Base-by-base conservation (phyloP, 2,113 vertebrate species). In the Alces alces region DNA sequence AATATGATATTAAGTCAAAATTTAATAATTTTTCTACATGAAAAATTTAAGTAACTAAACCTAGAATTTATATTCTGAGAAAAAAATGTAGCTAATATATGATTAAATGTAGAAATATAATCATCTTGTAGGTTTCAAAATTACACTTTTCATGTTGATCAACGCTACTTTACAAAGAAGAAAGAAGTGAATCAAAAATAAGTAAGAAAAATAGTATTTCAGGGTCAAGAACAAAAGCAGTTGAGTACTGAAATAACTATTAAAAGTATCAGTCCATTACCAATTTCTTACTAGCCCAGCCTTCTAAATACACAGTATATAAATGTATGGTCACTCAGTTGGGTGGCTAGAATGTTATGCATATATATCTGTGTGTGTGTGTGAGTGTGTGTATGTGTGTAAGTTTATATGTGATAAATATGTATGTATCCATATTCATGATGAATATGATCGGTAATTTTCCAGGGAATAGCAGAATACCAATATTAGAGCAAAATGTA, bases 31-130 rank as follows among this genome's bases (percentile, higher is more conserved):
- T 76, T 39, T 86, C n/a, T 50, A 54, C 8, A 39, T 43, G 9
- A n/a, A 90, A 95, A 14, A 86, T 80, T 96, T 86, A 76, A 91
- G 94, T 89, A 91, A 95, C 16, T 93, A 39, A 96, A 93, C 3
- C 30, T 28, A 45, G 30, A 83, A 93, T 80, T 94, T 87, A 80
- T 47, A 86, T 61, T 85, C 55, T 54, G 36, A 84, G 39, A 8
- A 58, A 61, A 47, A 82, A 94, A 54, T 54, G 2, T 52, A 93
- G 33, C 70, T 55, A 90, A 73, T 33, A 64, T 30, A 93, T 78
- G 21, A 79, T 45, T 86, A 88, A 95, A 82, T 39, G 28, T 3
- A 86, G 33, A 96, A 93, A 91, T 83, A 52, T 5, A 60, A 45
- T 89, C 17, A 45, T 10, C 39, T 11, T 2, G 19, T 9, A 95